phyloP scores from a whole-genome alignment of 2,888 invertebrate species.

The Xestia ashworthii region DNA sequence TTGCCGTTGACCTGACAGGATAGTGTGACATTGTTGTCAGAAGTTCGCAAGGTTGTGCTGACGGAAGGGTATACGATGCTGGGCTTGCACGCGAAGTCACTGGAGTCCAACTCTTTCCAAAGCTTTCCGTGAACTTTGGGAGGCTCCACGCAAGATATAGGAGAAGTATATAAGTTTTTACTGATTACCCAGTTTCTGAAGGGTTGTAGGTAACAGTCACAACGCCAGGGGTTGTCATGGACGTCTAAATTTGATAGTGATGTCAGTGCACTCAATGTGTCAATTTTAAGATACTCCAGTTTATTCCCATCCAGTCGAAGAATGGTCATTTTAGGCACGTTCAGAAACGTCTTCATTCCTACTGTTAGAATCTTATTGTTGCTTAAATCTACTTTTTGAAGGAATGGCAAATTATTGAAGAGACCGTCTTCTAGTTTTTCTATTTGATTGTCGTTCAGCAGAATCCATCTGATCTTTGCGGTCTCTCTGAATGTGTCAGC shows the following conservation, averaged over 20 bases:
- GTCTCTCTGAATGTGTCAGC: slow-evolving; percentile 93
- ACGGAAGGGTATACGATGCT: slow-evolving; percentile 92
- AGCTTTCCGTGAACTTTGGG: slow-evolving; percentile 92
- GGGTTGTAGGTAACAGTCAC: slow-evolving; percentile 95
- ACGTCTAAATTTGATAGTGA: slow-evolving; percentile 94
- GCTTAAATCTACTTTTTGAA: slow-evolving; percentile 94
- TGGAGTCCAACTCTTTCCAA: slow-evolving; percentile 93
- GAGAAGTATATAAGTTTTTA: slow-evolving; percentile 93
- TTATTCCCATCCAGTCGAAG: slow-evolving; percentile 94
- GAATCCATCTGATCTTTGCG: slow-evolving; percentile 93
- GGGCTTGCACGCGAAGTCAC: slow-evolving; percentile 96
- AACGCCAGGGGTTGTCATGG: slow-evolving; percentile 96
- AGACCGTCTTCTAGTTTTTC: slow-evolving; percentile 93
- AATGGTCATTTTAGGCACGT: slow-evolving; percentile 92
- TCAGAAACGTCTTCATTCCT: slow-evolving; percentile 93
- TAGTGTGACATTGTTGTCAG: slow-evolving; percentile 93
- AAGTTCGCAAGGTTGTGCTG: slow-evolving; percentile 91
- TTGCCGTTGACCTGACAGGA: slow-evolving; percentile 94
- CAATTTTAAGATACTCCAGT: slow-evolving; percentile 92
- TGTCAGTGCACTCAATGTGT: slow-evolving; percentile 92
- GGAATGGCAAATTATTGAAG: slow-evolving; percentile 93
- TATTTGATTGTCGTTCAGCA: slow-evolving; percentile 94
- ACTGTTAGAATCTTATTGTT: slow-evolving; percentile 94
- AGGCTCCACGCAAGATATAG: slow-evolving; percentile 94
- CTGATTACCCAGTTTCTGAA: slow-evolving; percentile 95